phyloP scores from a whole-genome alignment of 1,140 invertebrate genomes.

The Heterodera carotae region DNA sequence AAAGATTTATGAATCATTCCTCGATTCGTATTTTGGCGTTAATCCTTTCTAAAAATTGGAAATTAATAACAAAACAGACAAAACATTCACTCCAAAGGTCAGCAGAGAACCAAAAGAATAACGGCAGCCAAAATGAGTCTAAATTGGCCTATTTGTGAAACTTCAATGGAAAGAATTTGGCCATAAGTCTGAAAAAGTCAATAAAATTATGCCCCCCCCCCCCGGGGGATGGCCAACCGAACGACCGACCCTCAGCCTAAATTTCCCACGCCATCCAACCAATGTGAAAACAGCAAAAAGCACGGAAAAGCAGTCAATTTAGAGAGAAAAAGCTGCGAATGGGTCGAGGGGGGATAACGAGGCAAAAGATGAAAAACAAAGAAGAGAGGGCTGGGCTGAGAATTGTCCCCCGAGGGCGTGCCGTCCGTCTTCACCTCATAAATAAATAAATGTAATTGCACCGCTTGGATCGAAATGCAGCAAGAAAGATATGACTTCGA shows the following conservation, averaged over 20 bases:
- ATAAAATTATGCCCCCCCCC: constrained; percentile 13
- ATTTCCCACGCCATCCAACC: neutral
- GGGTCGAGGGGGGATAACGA: neutral
- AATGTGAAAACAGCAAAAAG: neutral
- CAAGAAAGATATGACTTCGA: neutral
- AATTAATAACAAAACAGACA: too few species aligned
- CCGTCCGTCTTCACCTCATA: neutral
- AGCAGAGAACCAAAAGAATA: neutral
- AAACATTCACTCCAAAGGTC: neutral
- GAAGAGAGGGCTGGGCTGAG: neutral
- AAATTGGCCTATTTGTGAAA: neutral
- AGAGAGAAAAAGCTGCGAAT: neutral
- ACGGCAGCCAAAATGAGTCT: neutral
- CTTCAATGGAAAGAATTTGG: neutral
- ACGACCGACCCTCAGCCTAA: neutral
- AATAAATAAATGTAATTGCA: neutral
- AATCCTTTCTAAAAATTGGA: neutral
- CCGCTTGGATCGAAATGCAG: too few species aligned
- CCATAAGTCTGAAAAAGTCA: constrained; percentile 11
- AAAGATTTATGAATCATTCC: neutral
- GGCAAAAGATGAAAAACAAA: constrained; percentile 15
- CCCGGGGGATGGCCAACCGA: neutral
- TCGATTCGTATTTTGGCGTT: neutral
- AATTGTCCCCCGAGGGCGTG: neutral
- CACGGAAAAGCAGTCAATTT: constrained; percentile 10